phyloP scores from a whole-genome alignment of 2,797 vertebrate genomes.

The Platyrinchus mystaceus region DNA sequence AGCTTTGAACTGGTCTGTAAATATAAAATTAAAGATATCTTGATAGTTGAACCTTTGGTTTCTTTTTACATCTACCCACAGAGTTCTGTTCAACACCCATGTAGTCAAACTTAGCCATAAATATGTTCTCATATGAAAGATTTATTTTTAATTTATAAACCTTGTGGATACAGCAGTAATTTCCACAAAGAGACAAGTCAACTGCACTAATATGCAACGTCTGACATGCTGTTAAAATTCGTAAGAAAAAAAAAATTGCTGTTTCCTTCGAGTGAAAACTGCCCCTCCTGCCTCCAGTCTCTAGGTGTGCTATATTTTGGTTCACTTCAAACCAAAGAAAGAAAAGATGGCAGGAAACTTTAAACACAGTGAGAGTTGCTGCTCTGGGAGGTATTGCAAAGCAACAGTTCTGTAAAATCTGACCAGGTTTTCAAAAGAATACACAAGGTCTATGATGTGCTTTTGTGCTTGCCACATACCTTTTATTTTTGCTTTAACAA shows the following conservation, averaged over 20 bases:
- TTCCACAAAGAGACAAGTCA: not conserved
- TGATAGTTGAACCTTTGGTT: not conserved
- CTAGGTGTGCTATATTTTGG: not conserved
- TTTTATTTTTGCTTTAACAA: conserved; percentile 24
- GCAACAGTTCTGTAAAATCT: not conserved
- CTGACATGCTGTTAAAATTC: not conserved
- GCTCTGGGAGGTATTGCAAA: not conserved
- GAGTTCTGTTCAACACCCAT: not conserved
- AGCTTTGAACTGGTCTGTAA: not conserved
- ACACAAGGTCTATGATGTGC: not conserved
- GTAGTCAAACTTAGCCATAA: not conserved
- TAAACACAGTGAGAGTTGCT: not conserved
- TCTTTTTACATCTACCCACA: not conserved
- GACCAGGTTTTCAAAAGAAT: not conserved
- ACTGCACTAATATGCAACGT: not conserved
- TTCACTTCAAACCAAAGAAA: not conserved
- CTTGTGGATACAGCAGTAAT: not conserved
- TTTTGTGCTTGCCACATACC: not conserved
- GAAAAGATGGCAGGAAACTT: not conserved
- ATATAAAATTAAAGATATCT: not conserved
- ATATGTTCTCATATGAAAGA: not conserved
- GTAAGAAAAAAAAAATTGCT: not conserved
- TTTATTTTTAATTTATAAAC: not conserved
- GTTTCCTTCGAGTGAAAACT: not conserved
- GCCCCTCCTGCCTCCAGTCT: not conserved